phyloP scores from a whole-genome alignment of 2,113 vertebrate genomes.

The Dasyprocta punctata region DNA sequence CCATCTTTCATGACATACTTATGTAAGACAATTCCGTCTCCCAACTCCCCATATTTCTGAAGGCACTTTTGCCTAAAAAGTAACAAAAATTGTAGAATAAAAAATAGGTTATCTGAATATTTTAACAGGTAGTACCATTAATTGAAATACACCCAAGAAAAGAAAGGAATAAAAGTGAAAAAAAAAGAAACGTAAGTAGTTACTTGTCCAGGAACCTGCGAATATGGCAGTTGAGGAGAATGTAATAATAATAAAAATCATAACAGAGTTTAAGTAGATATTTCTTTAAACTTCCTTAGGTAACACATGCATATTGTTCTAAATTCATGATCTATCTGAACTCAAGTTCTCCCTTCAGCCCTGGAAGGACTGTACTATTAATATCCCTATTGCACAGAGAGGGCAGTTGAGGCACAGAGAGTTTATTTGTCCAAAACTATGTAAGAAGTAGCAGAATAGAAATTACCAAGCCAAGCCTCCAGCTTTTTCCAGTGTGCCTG shows the following conservation, averaged over 20 bases:
- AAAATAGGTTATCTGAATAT: not conserved
- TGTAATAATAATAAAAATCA: not conserved
- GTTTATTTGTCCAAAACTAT: not conserved
- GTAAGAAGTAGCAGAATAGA: not conserved
- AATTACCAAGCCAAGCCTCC: not conserved
- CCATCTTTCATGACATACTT: not conserved
- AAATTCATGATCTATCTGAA: not conserved
- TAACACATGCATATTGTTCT: not conserved
- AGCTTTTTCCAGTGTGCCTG: not conserved
- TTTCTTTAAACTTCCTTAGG: not conserved
- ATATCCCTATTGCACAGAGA: not conserved
- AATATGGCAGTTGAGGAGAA: not conserved
- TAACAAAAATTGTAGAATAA: constrained; percentile 1
- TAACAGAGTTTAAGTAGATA: not conserved
- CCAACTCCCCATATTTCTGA: not conserved
- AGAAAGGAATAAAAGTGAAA: not conserved
- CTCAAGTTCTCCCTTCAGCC: not conserved
- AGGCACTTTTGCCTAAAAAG: not conserved
- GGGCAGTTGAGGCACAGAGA: not conserved
- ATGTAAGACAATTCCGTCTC: not conserved
- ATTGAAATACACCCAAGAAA: not conserved
- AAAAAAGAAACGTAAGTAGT: not conserved
- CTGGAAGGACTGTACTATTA: not conserved
- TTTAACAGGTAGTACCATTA: not conserved
- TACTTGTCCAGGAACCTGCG: not conserved